These are phyloP conservation scores for Sweltsa coloradensis DNA, from an alignment of 1,140 invertebrate genomes.

Conservation along the genomic window DNA sequence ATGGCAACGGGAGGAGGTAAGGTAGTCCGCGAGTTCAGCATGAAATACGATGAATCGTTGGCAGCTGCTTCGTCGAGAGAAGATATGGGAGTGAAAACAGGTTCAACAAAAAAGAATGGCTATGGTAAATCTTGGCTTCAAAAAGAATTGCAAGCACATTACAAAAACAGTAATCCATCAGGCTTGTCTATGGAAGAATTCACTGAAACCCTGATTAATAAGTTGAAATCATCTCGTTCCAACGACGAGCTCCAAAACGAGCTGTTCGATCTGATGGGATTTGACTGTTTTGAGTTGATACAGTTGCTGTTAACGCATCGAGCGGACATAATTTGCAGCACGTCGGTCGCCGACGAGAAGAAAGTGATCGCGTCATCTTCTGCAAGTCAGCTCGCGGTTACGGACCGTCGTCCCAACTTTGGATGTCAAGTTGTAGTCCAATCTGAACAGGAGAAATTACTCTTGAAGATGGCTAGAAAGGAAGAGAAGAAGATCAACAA, in stretches of 20 bases:
- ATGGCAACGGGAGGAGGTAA: too few species aligned
- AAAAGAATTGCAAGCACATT: constrained; percentile 39
- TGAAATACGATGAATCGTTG: background rate
- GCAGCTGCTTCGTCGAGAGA: background rate
- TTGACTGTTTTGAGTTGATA: constrained; percentile 78
- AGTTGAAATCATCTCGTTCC: constrained; percentile 45
- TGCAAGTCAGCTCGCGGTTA: background rate
- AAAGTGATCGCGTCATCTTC: constrained; percentile 8
- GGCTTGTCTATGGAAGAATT: constrained; percentile 44
- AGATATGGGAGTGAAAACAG: background rate
- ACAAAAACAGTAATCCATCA: constrained; percentile 26
- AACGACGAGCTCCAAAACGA: constrained; percentile 74
- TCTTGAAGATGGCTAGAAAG: constrained; percentile 72
- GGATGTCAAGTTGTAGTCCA: constrained; percentile 61
- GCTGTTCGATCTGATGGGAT: constrained; percentile 77
- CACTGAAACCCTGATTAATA: constrained; percentile 40
- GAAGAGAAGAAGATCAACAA: constrained; percentile 75
- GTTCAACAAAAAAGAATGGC: background rate
- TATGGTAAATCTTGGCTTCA: constrained; percentile 41
- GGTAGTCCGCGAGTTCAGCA: too few species aligned
- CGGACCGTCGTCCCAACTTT: constrained; percentile 5
- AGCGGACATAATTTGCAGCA: constrained; percentile 38
- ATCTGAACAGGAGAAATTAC: constrained; percentile 68
- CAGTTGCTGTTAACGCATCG: constrained; percentile 62
- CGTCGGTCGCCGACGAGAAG: constrained; percentile 25